Conservation (phyloP, 1,140 invertebrate species). For the Drosophila arizonae region DNA sequence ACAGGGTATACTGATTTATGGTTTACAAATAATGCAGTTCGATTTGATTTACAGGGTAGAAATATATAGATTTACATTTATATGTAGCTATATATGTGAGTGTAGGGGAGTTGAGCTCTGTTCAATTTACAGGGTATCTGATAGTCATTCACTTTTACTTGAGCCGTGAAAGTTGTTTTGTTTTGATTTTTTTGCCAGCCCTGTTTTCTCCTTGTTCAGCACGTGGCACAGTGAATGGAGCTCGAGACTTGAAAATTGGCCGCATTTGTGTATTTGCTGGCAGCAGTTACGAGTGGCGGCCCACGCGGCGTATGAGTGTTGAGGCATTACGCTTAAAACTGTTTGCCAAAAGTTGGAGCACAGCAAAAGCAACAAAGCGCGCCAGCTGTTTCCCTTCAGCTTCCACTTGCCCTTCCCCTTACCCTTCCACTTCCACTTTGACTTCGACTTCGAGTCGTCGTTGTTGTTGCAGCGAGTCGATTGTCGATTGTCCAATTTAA, state of each 20-base stretch:
- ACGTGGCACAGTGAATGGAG: constrained; percentile 23
- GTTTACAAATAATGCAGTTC: no score
- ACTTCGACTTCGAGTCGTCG: background rate
- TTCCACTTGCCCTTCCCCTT: background rate
- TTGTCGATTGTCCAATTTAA: constrained; percentile 42
- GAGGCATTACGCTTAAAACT: constrained; percentile 53
- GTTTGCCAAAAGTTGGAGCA: constrained; percentile 24
- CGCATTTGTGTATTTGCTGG: constrained; percentile 53
- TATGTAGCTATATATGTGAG: no score
- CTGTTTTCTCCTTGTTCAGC: constrained; percentile 9
- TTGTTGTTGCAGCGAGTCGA: constrained; percentile 11
- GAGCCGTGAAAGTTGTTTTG: background rate
- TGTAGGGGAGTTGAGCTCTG: no score
- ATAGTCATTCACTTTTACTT: background rate
- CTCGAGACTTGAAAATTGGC: constrained; percentile 61
- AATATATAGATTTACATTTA: background rate
- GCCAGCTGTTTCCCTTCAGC: constrained; percentile 1
- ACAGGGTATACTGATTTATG: no score
- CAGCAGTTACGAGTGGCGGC: constrained; percentile 13
- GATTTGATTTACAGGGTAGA: no score
- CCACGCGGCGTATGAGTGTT: constrained; percentile 44
- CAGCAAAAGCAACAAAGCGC: constrained; percentile 5
- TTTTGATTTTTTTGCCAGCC: background rate
- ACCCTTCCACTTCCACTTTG: background rate
- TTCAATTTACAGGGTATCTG: background rate